Base-by-base conservation (phyloP, 2,797 vertebrate species). In the Premnoplex brunnescens region DNA sequence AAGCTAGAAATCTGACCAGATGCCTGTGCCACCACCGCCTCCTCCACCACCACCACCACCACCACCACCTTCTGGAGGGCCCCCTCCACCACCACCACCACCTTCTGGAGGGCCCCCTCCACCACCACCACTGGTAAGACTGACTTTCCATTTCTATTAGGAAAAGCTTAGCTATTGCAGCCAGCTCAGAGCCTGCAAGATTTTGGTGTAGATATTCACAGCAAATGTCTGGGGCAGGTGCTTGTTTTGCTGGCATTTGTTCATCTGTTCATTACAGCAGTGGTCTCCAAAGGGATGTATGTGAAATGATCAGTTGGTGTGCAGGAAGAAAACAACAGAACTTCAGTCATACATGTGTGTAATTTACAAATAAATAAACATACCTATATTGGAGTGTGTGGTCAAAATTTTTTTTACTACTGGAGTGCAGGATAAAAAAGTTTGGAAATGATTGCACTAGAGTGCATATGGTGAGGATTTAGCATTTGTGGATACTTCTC, bases 11-110 rank as follows among this genome's bases (percentile, higher is more conserved):
- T 37, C 91, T 3, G 85, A 93, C 93, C 83, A 16, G 88, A 98
- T 98, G 98, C 98, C 98, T 58, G 98, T 98, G 82, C 98, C 97
- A 0, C 98, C 97, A 0, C 98, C 98, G 0, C 97, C 2, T n/a
- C 97, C 96, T 0, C 97, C 97, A 1, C 97, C 97, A 14, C 89
- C 95, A 49, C 97, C 96, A 49, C 97, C 96, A 9, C 97, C 98
- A 21, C 97, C 97, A 44, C 89, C 93, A 8, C 97, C 97, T 14
- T 46, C 63, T 46, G 63, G 32, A 34, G 63, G 63, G 32, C 96
- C 96, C 39, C 95, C 96, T 24, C 51, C 36, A 37, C 58, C 58
- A 46, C 97, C 93, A 27, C 94, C 97, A 54, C 97, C 97, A 10
- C 97, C 97, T 21, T 76, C 96, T 56, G 97, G 96, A 28, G 96